Evolutionary conservation across 2,888 invertebrate species (phyloP), one percentile per base, ranked within the genome.

Genomic region (Andrena fulva): DNA sequence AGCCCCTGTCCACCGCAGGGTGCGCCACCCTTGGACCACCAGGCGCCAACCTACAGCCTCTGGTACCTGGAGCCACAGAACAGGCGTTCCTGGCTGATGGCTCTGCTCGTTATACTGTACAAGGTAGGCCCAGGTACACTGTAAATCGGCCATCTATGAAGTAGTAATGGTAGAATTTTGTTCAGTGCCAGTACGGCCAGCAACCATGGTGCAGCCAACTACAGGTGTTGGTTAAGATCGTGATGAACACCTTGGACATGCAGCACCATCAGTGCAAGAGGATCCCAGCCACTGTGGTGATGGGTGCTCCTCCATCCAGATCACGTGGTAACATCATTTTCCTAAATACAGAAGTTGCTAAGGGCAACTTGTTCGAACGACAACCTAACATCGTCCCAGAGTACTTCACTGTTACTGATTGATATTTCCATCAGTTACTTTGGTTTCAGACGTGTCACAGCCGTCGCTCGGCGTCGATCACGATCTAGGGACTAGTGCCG

Each of bases 181-280:
- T 91, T 29, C 92, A 97, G 96, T 97, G 97, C 93, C 96, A 97
- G 91, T 97, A 97, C 92, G 96, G 96, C 66, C 96, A 95, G 88
- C 97, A 97, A 63, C 95, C 96, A 0, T 95, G 96, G 89, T 96
- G 96, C 92, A 95, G 94, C 8, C 96, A 97, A 90, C 95, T 98
- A 69, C 97, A 97, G 92, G 96, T 97, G 0, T 95, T 99, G 84
- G 97, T 99, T 71, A 96, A 97, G 87, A 97, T 99, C 88, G 97
- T 99, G 20, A 95, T 99, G 79, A 98, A 98, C 94, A 98, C 99
- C 0, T 95, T 99, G 85, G 98, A 98, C 93, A 96, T 97, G 6
- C 98, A 98, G 93, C 97, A 98, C 92, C 99, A 99, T 94, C 97
- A 97, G 82, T 99, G 99, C 94, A 96, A 97, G 92, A 96, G 97